Base-by-base conservation (phyloP, 1,140 invertebrate species). In the Cyrtorhinus lividipennis region DNA sequence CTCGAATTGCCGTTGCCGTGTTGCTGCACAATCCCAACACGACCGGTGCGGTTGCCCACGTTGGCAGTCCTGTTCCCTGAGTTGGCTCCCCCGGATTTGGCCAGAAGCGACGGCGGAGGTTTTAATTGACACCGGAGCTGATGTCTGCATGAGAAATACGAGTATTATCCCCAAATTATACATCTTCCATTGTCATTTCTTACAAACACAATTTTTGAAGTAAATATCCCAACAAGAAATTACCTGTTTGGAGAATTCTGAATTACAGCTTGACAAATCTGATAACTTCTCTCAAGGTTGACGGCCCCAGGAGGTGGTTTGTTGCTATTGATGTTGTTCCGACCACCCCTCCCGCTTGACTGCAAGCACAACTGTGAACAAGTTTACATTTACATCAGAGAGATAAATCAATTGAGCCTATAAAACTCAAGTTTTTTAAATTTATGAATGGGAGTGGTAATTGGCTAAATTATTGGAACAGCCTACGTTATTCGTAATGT, bases 181-280 rank as follows among this genome's bases (percentile, higher is more conserved):
- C 38, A 10, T n/a, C 38, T 44, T 8, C n/a, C 8, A n/a, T 44
- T 44, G 38, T n/a, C 38, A 44, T 44, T n/a, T n/a, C n/a, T n/a
- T n/a, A n/a, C n/a, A n/a, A n/a, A n/a, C n/a, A n/a, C n/a, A n/a
- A n/a, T n/a, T n/a, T n/a, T n/a, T n/a, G n/a, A 48, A 48, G 13
- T 20, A 12, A 48, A 48, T 2, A 20, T 48, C 18, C 2, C 18
- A 22, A 20, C 13, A 48, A 44, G 10, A 10, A 44, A 44, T 44
- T 59, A 30, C 22, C 89, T 76, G 74, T 93, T 93, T 0, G 88
- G 88, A 69, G 87, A 91, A 70, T 90, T 93, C 75, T 93, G 89
- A 66, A 95, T 92, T 1, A 94, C 92, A 44, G 90, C 90, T 74
- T 95, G 90, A 74, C 92, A 95, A 68, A 97, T 97, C 74, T 95